Percentiles rank a stretch among this genome's conserved stretches.
phyloP scores from a whole-genome alignment of 1,140 invertebrate species.

The Hycleus cichorii region DNA sequence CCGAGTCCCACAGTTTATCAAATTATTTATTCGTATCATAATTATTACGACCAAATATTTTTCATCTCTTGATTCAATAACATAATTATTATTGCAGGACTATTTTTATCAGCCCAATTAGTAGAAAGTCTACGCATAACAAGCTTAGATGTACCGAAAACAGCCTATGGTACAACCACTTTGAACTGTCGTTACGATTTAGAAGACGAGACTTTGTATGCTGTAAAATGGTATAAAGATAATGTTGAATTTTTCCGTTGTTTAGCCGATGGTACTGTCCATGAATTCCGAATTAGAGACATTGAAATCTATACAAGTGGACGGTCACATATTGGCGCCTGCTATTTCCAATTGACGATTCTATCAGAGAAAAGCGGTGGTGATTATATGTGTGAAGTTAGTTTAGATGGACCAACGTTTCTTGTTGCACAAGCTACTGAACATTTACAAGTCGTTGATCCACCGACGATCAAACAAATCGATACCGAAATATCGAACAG shows the following conservation, averaged over 20 bases:
- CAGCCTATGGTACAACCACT: conserved; percentile 17
- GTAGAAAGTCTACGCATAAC: conserved; percentile 24
- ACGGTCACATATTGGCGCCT: conserved; percentile 23
- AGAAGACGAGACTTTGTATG: conserved; percentile 43
- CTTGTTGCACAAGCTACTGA: conserved; percentile 35
- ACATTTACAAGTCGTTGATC: not conserved
- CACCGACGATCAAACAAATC: too few relatives aligned
- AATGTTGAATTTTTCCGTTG: conserved; percentile 52
- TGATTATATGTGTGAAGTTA: conserved; percentile 53
- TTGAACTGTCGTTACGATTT: conserved; percentile 33
- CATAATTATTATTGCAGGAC: not conserved
- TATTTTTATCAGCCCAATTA: not conserved
- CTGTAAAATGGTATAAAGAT: conserved; percentile 63
- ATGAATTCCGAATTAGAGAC: conserved; percentile 26
- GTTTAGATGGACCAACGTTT: conserved; percentile 49
- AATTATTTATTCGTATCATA: too few relatives aligned
- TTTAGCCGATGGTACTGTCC: conserved; percentile 25
- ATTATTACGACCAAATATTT: too few relatives aligned
- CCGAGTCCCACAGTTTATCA: too few relatives aligned
- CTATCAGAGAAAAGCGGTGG: conserved; percentile 38
- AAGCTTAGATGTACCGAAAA: conserved; percentile 29
- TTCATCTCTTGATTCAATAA: too few relatives aligned
- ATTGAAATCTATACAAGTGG: conserved; percentile 19
- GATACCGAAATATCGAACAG: too few relatives aligned
- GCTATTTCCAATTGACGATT: conserved; percentile 25